These are phyloP conservation scores for Xestia sexstrigata DNA, from an alignment of 2,888 invertebrate genomes.

Conservation along the genomic window DNA sequence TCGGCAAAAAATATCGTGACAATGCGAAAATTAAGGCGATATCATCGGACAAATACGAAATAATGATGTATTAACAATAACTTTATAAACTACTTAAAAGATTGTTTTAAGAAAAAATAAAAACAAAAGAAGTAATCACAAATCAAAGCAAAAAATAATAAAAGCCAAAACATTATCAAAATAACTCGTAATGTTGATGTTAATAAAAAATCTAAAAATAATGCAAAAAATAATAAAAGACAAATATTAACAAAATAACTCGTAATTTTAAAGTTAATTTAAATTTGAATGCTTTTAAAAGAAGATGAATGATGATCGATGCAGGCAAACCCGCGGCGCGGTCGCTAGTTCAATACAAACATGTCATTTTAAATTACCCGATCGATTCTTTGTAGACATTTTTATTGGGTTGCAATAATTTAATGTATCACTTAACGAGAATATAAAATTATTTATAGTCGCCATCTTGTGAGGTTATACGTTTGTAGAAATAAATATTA, in stretches of 20 bases:
- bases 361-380: slow-evolving; percentile 75
- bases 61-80: slow-evolving; percentile 22
- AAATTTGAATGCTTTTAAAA: slow-evolving; percentile 54
- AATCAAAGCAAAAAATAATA: slow-evolving; percentile 11
- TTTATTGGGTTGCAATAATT: slow-evolving; percentile 76
- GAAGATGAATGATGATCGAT: slow-evolving; percentile 68
- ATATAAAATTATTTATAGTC: slow-evolving; percentile 59
- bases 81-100: slow-evolving; percentile 11
- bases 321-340: slow-evolving; percentile 57
- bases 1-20: slow-evolving; percentile 53
- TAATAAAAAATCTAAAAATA: background rate
- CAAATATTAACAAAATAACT: slow-evolving; percentile 27
- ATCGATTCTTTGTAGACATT: slow-evolving; percentile 73
- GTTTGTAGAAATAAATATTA: slow-evolving; percentile 47
- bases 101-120: slow-evolving; percentile 5
- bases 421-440: slow-evolving; percentile 63
- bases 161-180: slow-evolving; percentile 21
- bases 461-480: slow-evolving; percentile 49
- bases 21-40: slow-evolving; percentile 27
- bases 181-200: slow-evolving; percentile 44
- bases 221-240: slow-evolving; percentile 8
- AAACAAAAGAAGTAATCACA: background rate
- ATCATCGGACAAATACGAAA: slow-evolving; percentile 23
- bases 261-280: slow-evolving; percentile 51
- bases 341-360: slow-evolving; percentile 69